These are phyloP conservation scores for Aegotheles bennettii DNA, from an alignment of 2,113 vertebrate species.

Conservation along the genomic window DNA sequence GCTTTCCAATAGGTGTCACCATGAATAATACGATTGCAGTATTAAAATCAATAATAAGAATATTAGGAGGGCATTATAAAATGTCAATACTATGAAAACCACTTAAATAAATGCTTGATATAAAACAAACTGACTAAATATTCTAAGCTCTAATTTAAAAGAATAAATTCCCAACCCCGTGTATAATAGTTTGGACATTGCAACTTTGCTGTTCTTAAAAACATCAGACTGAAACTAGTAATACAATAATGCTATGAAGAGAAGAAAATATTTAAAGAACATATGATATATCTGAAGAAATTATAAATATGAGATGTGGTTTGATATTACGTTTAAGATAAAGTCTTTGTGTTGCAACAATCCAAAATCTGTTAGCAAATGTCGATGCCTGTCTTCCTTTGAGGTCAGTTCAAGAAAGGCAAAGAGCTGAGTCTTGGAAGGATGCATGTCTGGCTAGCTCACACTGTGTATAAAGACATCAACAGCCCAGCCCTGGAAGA, in stretches of 20 bases:
- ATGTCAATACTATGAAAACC: conserved; percentile 72
- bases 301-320: not conserved
- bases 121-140: conserved; percentile 69
- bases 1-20: conserved; percentile 76
- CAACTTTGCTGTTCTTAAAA: not conserved
- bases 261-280: not conserved
- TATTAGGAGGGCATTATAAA: conserved; percentile 74
- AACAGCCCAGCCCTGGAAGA: not conserved
- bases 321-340: conserved; percentile 1
- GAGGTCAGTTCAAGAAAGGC: not conserved
- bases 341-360: not conserved
- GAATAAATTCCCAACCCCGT: conserved; percentile 34
- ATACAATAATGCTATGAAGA: not conserved
- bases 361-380: not conserved
- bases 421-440: not conserved
- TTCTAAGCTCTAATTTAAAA: conserved; percentile 56
- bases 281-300: not conserved
- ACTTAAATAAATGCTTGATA: conserved; percentile 65
- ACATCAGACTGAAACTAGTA: not conserved
- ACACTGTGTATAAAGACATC: not conserved
- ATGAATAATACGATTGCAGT: conserved; percentile 77
- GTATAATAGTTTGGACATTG: not conserved
- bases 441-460: not conserved
- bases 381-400: not conserved
- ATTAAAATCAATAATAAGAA: conserved; percentile 79